A percentile compares a stretch with the other conserved stretches of the same genome.
Evolutionary conservation across 2,888 invertebrate species (phyloP).

Genomic region (Drosophila multiciliata): DNA sequence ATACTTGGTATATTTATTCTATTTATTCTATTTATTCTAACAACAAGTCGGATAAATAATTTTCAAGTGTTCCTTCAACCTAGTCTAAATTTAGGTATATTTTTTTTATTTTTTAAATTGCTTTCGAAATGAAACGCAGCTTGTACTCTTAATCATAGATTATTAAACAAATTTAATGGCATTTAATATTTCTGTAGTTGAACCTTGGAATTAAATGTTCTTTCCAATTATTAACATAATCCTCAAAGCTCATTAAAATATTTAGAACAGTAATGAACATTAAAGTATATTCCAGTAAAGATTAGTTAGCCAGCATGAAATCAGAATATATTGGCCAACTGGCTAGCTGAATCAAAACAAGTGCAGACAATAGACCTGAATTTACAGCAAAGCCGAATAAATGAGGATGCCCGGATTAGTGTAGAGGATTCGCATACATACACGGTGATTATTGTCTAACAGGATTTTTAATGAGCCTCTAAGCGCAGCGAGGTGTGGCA

Average conservation of each 20-base stretch:
- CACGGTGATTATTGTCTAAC: slow-evolving; percentile 51
- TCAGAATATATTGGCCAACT: slow-evolving; percentile 17
- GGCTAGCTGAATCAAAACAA: slow-evolving; percentile 1
- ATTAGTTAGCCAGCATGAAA: slow-evolving; percentile 9
- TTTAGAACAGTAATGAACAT: background rate
- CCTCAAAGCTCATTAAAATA: slow-evolving; percentile 2
- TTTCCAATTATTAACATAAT: background rate
- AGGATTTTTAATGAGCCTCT: slow-evolving; percentile 67
- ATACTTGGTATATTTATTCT: background rate
- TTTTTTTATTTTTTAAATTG: background rate
- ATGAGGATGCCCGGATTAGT: background rate
- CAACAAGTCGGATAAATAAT: too few relatives aligned
- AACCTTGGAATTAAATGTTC: background rate
- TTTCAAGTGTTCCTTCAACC: background rate
- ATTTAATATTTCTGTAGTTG: background rate
- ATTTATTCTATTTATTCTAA: background rate
- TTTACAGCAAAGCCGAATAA: background rate
- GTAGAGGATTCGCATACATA: slow-evolving; percentile 11
- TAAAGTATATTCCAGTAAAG: slow-evolving; percentile 1
- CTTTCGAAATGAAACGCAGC: background rate
- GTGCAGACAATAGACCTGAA: slow-evolving; percentile 20
- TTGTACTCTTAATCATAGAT: background rate
- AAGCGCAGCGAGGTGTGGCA: slow-evolving; percentile 11
- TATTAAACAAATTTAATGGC: background rate
- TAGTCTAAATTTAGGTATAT: background rate